These are phyloP conservation scores for Tupiocoris notatus DNA, from an alignment of 2,888 invertebrate genomes.

Conservation along the genomic window DNA sequence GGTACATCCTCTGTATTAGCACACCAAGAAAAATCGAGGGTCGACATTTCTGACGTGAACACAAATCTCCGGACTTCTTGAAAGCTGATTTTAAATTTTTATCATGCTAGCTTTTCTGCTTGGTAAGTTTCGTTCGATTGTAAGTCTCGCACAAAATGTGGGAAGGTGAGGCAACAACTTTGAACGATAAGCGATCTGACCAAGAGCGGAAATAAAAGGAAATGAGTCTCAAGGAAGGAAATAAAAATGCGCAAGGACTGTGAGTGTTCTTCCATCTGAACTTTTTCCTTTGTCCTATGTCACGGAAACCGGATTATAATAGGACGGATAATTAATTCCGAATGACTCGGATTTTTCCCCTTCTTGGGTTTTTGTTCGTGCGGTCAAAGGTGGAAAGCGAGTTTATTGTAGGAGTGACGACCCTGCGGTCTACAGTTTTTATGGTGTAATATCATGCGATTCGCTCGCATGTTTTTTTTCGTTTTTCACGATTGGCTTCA, in stretches of 20 bases:
- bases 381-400: neutral
- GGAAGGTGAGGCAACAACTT: neutral
- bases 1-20: no score
- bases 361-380: neutral
- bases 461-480: neutral
- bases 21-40: no score
- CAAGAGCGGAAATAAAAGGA: neutral
- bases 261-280: neutral
- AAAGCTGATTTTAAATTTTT: no score
- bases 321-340: slow-evolving; percentile 19
- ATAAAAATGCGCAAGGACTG: neutral
- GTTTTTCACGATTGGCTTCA: neutral
- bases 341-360: neutral
- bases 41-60: no score
- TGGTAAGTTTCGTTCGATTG: no score
- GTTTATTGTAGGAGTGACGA: neutral
- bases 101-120: no score
- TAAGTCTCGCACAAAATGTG: no score
- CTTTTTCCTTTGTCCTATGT: neutral
- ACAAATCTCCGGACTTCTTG: no score
- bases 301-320: slow-evolving; percentile 13
- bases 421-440: neutral
- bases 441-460: neutral
- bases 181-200: neutral
- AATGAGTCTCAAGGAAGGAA: neutral